Conservation (phyloP, 2,888 invertebrate genomes). For the Nemapogon koenigi region DNA sequence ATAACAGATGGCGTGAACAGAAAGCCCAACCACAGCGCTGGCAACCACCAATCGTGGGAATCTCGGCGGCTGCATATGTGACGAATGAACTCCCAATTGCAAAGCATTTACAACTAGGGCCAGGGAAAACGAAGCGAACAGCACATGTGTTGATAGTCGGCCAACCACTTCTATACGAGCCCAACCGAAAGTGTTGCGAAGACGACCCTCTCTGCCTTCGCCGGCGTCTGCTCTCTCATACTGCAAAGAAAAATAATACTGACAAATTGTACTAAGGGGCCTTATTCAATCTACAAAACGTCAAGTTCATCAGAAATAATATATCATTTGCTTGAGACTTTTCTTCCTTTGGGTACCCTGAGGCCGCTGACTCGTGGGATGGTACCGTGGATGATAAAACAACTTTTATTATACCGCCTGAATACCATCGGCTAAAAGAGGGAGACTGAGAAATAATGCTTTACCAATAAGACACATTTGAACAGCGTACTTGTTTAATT, state of each 20-base stretch:
- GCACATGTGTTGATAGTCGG: constrained; percentile 80
- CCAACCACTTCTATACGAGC: constrained; percentile 88
- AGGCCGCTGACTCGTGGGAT: too few relatives aligned
- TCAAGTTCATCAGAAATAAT: too few relatives aligned
- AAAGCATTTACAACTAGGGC: constrained; percentile 82
- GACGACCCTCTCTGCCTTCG: constrained; percentile 68
- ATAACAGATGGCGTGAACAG: constrained; percentile 80
- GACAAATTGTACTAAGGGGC: too few relatives aligned
- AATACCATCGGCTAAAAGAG: too few relatives aligned
- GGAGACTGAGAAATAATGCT: too few relatives aligned
- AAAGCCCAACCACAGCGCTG: constrained; percentile 79
- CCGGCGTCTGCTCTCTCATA: constrained; percentile 55
- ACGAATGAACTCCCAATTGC: constrained; percentile 77
- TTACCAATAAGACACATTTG: too few relatives aligned
- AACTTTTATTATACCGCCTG: too few relatives aligned
- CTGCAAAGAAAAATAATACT: constrained; percentile 22
- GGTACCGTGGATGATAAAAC: too few relatives aligned
- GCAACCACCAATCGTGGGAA: constrained; percentile 76
- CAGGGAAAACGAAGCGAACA: constrained; percentile 83
- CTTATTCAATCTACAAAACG: too few relatives aligned
- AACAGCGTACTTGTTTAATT: too few relatives aligned
- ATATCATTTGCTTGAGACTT: too few relatives aligned
- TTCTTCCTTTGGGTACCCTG: too few relatives aligned
- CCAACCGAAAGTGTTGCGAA: constrained; percentile 93
- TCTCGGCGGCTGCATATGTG: constrained; percentile 49